Evolutionary conservation across 2,113 vertebrate species (phyloP), one percentile per base, ranked within the genome.

Genomic region (Crotalus tigris): DNA sequence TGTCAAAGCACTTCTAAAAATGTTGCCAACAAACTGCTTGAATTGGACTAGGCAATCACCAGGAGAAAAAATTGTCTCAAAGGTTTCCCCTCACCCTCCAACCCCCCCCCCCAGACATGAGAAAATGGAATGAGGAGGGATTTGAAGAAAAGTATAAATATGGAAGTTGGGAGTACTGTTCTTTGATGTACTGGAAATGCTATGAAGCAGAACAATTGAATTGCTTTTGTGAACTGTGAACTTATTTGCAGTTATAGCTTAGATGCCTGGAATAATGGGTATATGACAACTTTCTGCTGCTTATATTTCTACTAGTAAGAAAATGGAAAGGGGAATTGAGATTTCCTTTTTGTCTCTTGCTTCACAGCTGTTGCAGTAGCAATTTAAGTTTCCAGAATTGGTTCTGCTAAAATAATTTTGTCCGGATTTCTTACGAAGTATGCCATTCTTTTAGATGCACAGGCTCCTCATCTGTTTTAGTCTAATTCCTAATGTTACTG

Each of bases 191-290:
- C 44, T 81, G 19, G 17, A 49, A 58, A 55, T 53, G 19, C 85
- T 92, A 55, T 24, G 51, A 26, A 59, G 58, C 49, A 64, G 44
- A 51, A 57, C 29, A 15, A 92, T 51, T n/a, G 33, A 8, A 92
- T 61, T 24, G 21, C 10, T 58, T 57, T 15, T 33, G 12, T 85
- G 54, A 64, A 59, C 19, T 59, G 57, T 58, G 57, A 59, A 59
- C 58, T 59, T 59, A 24, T 24, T 59, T 44, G 58, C 58, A 59
- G 58, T 59, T 59, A 26, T 24, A 59, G 3, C 2, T 26, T 61
- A 61, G 58, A 61, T 3, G 58, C 24, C 93, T 85, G 54, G 29
- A 69, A n/a, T 91, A 93, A 54, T 88, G 6, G 49, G 92, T 86
- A 12, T 0, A 0, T 59, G 90, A n/a, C 53, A 55, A 7, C 64